Base-by-base conservation (phyloP, 1,140 invertebrate species). In the Zaprionus africanus region DNA sequence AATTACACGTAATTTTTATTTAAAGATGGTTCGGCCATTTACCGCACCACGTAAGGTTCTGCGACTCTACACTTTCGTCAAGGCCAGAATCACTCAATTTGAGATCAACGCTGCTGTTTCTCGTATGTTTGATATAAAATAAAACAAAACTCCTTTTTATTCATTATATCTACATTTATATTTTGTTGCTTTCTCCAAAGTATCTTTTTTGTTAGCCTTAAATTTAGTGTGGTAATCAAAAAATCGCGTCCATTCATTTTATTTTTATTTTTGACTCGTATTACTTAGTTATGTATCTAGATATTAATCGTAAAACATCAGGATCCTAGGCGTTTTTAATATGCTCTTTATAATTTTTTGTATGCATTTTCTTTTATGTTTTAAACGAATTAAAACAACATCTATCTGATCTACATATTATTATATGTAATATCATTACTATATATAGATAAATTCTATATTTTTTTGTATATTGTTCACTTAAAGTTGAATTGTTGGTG, bases 371-470 rank as follows among this genome's bases (percentile, higher is more conserved):
- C 6, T 46, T 49, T 49, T 49, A 61, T 82, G 77, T 83, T 86
- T 87, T 88, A 83, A 86, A 80, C 80, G 68, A 80, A 69, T 87
- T 86, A 82, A 86, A 85, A 85, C 77, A 79, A 81, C 77, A 87
- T 81, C 57, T 73, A 78, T 84, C 31, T 74, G 11, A 81, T 74
- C 72, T 86, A 86, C 65, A 81, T 67, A 72, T 77, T 73, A 43
- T 65, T 75, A 62, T 70, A 77, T 51, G 61, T 75, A 49, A 43
- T 58, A 66, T 66, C 38, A 34, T 58, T 41, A 58, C 9, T 11
- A 58, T 66, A 58, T 66, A 58, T 49, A 49, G 56, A 58, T 57
- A 12, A 28, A 66, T 66, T 66, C 41, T 66, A 36, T 66, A 60
- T 81, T 31, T 76, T 24, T 68, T 34, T 34, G 51, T 83, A 28